Evolutionary conservation across 2,113 vertebrate genomes (phyloP).

Genomic region (Erythrolamprus reginae): DNA sequence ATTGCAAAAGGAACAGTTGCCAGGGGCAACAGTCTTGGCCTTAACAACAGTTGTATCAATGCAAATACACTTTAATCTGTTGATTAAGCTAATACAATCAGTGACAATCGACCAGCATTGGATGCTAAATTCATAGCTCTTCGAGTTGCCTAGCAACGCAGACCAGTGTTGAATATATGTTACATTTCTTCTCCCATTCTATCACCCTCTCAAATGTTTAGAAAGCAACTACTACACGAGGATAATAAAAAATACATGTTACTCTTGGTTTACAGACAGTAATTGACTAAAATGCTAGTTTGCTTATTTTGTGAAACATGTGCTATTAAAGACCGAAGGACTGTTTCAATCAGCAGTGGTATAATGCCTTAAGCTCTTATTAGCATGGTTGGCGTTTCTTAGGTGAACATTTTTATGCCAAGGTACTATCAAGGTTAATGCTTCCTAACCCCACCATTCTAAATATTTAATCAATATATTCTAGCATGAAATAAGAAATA

Average conservation of each 20-base stretch:
- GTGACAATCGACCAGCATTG: background rate
- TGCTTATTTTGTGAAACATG: background rate
- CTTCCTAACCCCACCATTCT: conserved; percentile 34
- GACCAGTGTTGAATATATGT: background rate
- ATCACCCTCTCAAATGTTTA: background rate
- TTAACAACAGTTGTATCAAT: background rate
- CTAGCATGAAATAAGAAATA: conserved; percentile 25
- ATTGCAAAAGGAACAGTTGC: conserved; percentile 10
- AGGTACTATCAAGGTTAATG: conserved; percentile 37
- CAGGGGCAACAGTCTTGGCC: conserved; percentile 14
- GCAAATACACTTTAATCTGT: background rate
- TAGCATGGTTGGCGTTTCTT: conserved; percentile 29
- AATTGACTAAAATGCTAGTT: conserved; percentile 4
- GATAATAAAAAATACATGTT: background rate
- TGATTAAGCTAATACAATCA: background rate
- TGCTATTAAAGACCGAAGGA: background rate
- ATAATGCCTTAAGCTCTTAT: background rate
- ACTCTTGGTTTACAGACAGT: background rate
- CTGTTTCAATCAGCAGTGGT: background rate
- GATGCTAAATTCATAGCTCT: background rate
- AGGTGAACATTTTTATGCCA: background rate
- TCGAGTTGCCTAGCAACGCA: conserved; percentile 13
- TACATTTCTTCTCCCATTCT: background rate
- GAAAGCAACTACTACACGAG: conserved; percentile 2
- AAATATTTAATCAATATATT: conserved; percentile 34